These are phyloP conservation scores for Astropecten irregularis DNA, from an alignment of 53 echinoderm and acorn worm species.

Conservation along the genomic window DNA sequence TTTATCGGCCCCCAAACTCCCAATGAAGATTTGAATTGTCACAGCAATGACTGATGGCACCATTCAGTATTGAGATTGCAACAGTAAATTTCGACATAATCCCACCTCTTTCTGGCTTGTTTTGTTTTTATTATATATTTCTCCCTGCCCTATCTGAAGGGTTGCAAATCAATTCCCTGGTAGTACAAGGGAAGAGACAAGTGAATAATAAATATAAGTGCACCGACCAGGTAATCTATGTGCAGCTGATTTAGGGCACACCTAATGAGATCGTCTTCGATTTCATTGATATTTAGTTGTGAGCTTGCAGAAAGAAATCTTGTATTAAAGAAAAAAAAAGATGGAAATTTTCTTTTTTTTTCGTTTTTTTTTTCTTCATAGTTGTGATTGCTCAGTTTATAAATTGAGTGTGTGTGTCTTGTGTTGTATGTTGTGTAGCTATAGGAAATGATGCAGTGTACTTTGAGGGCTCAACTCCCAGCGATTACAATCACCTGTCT, in stretches of 20 bases:
- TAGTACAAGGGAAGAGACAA: background rate
- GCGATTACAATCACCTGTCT: slow-evolving; percentile 41
- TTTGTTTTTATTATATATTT: too few species aligned
- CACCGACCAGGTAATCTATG: slow-evolving; percentile 26
- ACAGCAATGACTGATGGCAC: too few species aligned
- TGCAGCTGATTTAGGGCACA: slow-evolving; percentile 48
- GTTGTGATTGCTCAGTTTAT: too few species aligned
- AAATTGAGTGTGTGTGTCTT: too few species aligned
- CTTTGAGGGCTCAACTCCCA: slow-evolving; percentile 32
- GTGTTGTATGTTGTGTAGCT: background rate
- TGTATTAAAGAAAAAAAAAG: slow-evolving; percentile 20
- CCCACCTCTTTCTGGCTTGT: background rate
- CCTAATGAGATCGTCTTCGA: slow-evolving; percentile 50
- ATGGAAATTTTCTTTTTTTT: background rate
- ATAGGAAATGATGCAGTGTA: slow-evolving; percentile 20
- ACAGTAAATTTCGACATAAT: background rate
- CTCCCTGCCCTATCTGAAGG: too few species aligned
- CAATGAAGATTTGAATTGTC: too few species aligned
- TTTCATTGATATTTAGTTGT: slow-evolving; percentile 48
- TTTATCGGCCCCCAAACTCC: too few species aligned
- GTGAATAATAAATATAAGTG: slow-evolving; percentile 27
- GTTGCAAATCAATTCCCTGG: slow-evolving; percentile 18
- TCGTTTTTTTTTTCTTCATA: background rate
- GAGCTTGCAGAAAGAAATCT: slow-evolving; percentile 37
- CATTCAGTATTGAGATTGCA: background rate